Conservation (phyloP, 2,797 vertebrate species). For the Squalus acanthias region DNA sequence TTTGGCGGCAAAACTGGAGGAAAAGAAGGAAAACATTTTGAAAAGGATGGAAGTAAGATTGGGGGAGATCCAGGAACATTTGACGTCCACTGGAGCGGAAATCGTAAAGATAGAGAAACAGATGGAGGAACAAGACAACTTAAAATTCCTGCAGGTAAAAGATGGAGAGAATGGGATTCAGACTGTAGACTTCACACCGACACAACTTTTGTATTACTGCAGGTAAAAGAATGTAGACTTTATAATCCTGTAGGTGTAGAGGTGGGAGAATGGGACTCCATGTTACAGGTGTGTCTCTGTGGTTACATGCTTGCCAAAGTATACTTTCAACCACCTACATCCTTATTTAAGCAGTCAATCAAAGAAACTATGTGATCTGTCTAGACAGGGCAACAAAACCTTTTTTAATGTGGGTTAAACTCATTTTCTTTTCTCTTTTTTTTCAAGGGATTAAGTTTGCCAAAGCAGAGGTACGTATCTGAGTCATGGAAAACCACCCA, state of each 20-base stretch:
- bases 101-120: neutral
- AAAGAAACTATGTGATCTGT: neutral
- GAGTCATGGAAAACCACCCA: neutral
- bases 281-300: neutral
- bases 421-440: neutral
- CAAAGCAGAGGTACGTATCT: neutral
- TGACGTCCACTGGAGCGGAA: neutral
- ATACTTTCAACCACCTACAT: neutral
- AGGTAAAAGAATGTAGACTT: too few species aligned
- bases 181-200: neutral
- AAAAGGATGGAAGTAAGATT: neutral
- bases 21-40: neutral
- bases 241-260: neutral
- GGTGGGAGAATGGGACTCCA: neutral
- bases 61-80: neutral
- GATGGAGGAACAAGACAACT: neutral
- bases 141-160: neutral
- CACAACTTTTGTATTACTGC: neutral
- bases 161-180: neutral
- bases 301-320: neutral
- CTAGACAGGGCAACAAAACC: neutral
- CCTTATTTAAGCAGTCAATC: neutral
- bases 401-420: neutral
- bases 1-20: neutral
- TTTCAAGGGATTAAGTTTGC: neutral